Percentiles rank a stretch among this genome's conserved stretches.
These are phyloP conservation scores for Peromyscus californicus DNA, from an alignment of 2,113 vertebrate genomes.

Conservation along the genomic window DNA sequence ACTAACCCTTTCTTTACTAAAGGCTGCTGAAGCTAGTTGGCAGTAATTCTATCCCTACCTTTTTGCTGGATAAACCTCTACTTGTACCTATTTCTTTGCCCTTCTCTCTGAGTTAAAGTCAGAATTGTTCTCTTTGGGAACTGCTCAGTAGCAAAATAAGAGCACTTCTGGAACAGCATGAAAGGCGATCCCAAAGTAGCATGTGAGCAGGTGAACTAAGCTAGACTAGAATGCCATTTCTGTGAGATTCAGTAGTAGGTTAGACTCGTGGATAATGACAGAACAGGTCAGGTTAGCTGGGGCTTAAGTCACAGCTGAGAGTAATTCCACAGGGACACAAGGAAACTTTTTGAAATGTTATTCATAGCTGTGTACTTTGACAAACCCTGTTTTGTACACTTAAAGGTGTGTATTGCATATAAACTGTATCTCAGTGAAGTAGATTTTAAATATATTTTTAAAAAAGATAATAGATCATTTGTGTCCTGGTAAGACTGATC, in stretches of 20 bases:
- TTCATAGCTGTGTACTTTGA: background rate
- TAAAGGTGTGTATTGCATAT: background rate
- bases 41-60: background rate
- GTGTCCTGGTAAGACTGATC: background rate
- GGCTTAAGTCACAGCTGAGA: background rate
- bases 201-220: background rate
- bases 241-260: background rate
- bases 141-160: background rate
- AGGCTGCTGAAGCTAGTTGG: background rate
- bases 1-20: background rate
- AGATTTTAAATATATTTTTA: background rate
- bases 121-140: background rate
- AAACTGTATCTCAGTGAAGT: background rate
- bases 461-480: background rate
- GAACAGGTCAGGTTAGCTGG: background rate
- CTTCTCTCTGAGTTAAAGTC: background rate
- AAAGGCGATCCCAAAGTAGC: background rate
- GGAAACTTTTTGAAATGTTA: background rate
- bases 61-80: background rate
- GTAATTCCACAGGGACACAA: background rate
- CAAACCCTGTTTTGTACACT: background rate
- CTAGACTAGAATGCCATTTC: background rate
- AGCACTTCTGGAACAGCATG: background rate
- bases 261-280: fast-evolving
- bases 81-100: background rate